phyloP scores from a whole-genome alignment of 2,888 invertebrate genomes.

The Melanostoma mellinum region DNA sequence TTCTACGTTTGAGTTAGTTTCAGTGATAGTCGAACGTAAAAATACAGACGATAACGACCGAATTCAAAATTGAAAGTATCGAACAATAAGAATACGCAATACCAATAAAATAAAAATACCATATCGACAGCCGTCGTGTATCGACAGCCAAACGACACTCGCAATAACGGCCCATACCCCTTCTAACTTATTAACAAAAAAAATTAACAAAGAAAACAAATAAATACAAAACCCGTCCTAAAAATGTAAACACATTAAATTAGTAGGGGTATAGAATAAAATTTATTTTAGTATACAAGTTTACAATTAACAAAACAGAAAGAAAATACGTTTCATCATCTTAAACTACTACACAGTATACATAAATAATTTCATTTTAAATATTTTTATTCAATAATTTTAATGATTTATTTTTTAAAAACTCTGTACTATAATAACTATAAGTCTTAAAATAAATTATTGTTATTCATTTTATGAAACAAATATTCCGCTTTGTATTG shows the following conservation, averaged over 20 bases:
- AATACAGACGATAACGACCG: too few relatives aligned
- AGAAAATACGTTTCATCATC: background rate
- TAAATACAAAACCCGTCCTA: background rate
- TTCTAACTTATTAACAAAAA: too few relatives aligned
- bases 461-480: background rate
- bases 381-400: background rate
- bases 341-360: constrained; percentile 4
- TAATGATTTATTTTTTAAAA: background rate
- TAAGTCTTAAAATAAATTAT: constrained; percentile 24
- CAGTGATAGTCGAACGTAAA: too few relatives aligned
- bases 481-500: too few relatives aligned
- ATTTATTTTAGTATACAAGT: constrained; percentile 10
- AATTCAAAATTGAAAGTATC: too few relatives aligned
- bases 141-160: too few relatives aligned
- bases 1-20: too few relatives aligned
- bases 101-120: too few relatives aligned
- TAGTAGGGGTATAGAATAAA: background rate
- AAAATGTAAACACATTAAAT: background rate
- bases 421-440: background rate
- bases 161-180: too few relatives aligned
- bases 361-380: constrained; percentile 3
- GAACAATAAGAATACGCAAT: too few relatives aligned
- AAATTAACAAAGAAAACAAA: background rate
- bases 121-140: too few relatives aligned
- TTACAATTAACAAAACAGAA: constrained; percentile 11